Percentiles rank a stretch among this genome's conserved stretches.
Evolutionary conservation across 2,113 vertebrate genomes (phyloP).

Genomic region (Tonatia bakeri): DNA sequence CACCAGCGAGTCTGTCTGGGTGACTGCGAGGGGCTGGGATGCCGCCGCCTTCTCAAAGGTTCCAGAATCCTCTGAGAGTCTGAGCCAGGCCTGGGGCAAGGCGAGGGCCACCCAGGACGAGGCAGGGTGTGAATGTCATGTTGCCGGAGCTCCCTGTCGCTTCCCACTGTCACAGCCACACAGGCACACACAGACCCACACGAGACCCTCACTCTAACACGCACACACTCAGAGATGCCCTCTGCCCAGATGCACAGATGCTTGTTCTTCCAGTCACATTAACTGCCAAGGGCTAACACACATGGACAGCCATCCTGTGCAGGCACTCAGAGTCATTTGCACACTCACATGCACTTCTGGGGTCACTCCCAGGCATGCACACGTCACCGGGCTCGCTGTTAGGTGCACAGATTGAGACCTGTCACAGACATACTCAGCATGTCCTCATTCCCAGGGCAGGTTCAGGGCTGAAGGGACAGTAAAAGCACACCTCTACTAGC

Average conservation of each 20-base stretch:
- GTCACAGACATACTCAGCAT: background rate
- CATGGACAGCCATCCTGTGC: background rate
- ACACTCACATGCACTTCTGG: background rate
- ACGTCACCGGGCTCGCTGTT: background rate
- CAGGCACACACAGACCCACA: background rate
- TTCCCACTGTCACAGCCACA: background rate
- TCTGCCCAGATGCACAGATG: background rate
- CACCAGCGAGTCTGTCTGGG: conserved; percentile 63
- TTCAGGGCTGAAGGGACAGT: background rate
- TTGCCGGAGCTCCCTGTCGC: background rate
- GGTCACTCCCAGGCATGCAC: background rate
- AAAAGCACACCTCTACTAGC: background rate
- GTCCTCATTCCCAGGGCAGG: background rate
- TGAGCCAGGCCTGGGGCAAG: background rate
- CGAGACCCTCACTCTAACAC: background rate
- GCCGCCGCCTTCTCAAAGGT: conserved; percentile 53
- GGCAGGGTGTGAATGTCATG: conserved; percentile 18
- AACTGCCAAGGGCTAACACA: background rate
- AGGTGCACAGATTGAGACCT: background rate
- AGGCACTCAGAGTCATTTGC: background rate
- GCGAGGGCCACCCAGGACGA: background rate
- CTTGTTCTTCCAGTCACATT: background rate
- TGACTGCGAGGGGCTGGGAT: conserved; percentile 55
- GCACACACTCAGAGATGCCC: background rate
- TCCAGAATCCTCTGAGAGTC: conserved; percentile 8